Conservation (phyloP, 2,888 invertebrate genomes). For the Drosophila incognita region DNA sequence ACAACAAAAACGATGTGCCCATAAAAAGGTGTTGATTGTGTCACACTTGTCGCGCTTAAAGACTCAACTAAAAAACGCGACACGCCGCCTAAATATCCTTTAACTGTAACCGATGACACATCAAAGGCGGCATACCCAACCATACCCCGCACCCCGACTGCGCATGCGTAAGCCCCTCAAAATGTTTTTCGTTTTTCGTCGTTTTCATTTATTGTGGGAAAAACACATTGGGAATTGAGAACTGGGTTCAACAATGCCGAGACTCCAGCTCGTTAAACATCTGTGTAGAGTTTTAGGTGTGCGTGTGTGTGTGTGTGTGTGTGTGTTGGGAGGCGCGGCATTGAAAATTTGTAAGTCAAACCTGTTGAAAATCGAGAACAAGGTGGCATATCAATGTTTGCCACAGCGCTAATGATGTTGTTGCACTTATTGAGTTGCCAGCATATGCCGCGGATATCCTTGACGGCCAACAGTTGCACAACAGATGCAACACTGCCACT, state of each 20-base stretch:
- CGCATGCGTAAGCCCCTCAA: slow-evolving; percentile 71
- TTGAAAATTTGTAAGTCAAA: slow-evolving; percentile 58
- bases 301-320: slow-evolving; percentile 4
- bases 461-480: slow-evolving; percentile 49
- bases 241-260: neutral
- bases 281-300: slow-evolving; percentile 27
- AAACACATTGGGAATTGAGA: slow-evolving; percentile 26
- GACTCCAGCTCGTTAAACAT: slow-evolving; percentile 43
- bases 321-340: slow-evolving; percentile 41
- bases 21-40: slow-evolving; percentile 80
- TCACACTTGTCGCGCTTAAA: slow-evolving; percentile 78
- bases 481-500: slow-evolving; percentile 33
- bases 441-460: slow-evolving; percentile 72
- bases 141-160: slow-evolving; percentile 7
- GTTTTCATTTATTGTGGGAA: slow-evolving; percentile 42
- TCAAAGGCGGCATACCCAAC: slow-evolving; percentile 68
- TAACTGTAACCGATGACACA: slow-evolving; percentile 82
- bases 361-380: slow-evolving; percentile 67
- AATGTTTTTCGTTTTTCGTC: slow-evolving; percentile 57
- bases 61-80: slow-evolving; percentile 54
- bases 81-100: slow-evolving; percentile 78
- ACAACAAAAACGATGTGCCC: slow-evolving; percentile 15
- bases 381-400: slow-evolving; percentile 40
- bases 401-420: slow-evolving; percentile 67
- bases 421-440: slow-evolving; percentile 22